A percentile compares a stretch with the other conserved stretches of the same genome.
Evolutionary conservation across 2,888 invertebrate genomes (phyloP).

Genomic region (Meliscaeva auricollis): DNA sequence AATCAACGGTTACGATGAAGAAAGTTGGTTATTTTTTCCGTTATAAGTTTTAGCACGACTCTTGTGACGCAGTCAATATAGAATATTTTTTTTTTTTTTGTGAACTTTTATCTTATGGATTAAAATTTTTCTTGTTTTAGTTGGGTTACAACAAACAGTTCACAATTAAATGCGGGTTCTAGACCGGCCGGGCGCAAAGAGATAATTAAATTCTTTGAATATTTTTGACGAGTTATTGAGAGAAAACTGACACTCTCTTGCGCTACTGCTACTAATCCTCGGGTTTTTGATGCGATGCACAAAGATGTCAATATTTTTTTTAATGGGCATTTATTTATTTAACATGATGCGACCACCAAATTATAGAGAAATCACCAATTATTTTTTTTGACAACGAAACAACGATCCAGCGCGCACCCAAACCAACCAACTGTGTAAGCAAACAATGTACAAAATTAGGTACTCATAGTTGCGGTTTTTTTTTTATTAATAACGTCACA

Average conservation of each 20-base stretch:
- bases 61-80: background rate
- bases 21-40: conserved; percentile 46
- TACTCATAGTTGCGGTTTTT: too few relatives aligned
- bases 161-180: background rate
- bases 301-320: conserved; percentile 35
- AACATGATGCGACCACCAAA: conserved; percentile 20
- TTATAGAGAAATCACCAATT: conserved; percentile 14
- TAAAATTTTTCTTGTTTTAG: too few relatives aligned
- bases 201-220: background rate
- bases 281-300: conserved; percentile 2
- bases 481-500: conserved; percentile 65
- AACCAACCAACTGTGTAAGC: too few relatives aligned
- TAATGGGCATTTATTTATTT: background rate
- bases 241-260: conserved; percentile 29
- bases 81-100: background rate
- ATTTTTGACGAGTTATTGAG: conserved; percentile 39
- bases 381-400: conserved; percentile 17
- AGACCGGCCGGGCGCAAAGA: background rate
- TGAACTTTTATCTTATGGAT: background rate
- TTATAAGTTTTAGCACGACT: conserved; percentile 27
- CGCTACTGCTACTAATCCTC: conserved; percentile 10
- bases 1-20: conserved; percentile 47
- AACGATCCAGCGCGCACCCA: conserved; percentile 47
- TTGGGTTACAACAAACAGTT: background rate
- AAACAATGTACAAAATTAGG: too few relatives aligned